phyloP scores from a whole-genome alignment of 2,113 vertebrate genomes.

The Vulpes lagopus region DNA sequence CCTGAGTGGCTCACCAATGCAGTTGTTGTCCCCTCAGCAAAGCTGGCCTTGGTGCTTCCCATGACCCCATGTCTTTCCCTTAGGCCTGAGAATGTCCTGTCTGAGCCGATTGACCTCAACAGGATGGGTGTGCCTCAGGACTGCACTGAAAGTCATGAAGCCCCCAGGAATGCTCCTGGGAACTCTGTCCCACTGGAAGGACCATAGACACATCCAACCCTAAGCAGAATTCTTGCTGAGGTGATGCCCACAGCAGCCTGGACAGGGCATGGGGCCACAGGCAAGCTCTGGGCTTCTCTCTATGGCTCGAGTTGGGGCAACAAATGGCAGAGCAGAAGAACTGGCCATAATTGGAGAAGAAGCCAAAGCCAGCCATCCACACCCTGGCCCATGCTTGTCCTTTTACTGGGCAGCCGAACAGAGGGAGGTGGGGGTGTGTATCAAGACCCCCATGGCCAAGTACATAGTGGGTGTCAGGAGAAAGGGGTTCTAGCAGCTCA shows the following conservation, averaged over 20 bases:
- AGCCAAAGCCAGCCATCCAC: background rate
- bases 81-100: background rate
- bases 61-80: background rate
- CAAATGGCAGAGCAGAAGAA: background rate
- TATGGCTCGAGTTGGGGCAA: too few relatives aligned
- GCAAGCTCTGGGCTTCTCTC: background rate
- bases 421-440: background rate
- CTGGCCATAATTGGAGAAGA: background rate
- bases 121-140: too few relatives aligned
- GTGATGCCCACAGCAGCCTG: accelerated
- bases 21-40: background rate
- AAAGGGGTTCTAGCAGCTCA: background rate
- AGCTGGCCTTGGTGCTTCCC: accelerated
- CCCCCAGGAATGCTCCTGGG: background rate
- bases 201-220: accelerated
- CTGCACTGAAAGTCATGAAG: background rate
- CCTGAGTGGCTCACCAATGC: background rate
- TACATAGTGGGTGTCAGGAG: accelerated
- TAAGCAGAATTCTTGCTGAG: background rate
- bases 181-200: background rate
- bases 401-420: background rate
- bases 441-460: background rate
- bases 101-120: accelerated
- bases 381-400: background rate
- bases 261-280: too few relatives aligned